Conservation (phyloP, 2,797 vertebrate species). For the Hemitrygon akajei region DNA sequence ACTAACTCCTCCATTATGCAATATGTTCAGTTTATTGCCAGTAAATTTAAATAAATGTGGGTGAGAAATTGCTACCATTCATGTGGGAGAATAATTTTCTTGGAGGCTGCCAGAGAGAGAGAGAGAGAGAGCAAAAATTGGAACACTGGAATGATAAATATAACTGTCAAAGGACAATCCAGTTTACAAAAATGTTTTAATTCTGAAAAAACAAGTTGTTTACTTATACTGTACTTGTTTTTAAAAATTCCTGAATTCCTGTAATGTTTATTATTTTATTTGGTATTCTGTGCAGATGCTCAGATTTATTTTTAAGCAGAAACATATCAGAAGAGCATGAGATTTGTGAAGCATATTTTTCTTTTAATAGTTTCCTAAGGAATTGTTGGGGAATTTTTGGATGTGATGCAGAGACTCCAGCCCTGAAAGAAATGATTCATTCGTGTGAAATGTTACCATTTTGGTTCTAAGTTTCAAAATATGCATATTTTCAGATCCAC, state of each 20-base stretch:
- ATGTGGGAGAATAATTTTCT: background rate
- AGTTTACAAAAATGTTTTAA: background rate
- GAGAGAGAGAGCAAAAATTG: background rate
- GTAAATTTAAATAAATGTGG: background rate
- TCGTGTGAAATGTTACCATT: background rate
- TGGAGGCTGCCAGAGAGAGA: background rate
- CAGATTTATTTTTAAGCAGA: background rate
- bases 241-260: background rate
- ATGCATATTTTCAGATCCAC: background rate
- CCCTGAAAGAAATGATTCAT: conserved; percentile 20
- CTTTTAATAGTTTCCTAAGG: background rate
- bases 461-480: background rate
- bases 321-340: background rate
- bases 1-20: background rate
- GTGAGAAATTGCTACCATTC: background rate
- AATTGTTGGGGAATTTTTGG: conserved; percentile 1
- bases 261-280: no score
- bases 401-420: background rate
- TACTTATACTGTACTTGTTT: conserved; percentile 10
- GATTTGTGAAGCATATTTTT: background rate
- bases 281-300: background rate
- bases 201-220: background rate
- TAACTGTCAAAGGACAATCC: conserved; percentile 2
- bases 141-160: background rate
- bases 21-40: background rate